Conservation (phyloP, 2,797 vertebrate genomes). For the Emydoidea blandingii region DNA sequence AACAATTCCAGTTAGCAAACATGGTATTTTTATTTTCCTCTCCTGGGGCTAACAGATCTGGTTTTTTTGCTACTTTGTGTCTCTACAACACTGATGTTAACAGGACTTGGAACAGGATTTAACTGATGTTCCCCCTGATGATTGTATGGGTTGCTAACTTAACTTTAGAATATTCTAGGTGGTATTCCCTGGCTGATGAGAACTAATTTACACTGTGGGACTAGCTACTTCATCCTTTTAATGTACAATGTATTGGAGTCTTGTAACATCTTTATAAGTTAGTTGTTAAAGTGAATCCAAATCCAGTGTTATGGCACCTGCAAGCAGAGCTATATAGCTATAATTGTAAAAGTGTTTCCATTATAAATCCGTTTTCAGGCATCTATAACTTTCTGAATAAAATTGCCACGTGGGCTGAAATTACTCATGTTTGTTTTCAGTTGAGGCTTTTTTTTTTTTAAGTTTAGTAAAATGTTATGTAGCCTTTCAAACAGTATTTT, state of each 20-base stretch:
- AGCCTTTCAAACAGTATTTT: not conserved
- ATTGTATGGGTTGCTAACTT: not conserved
- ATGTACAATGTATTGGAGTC: not conserved
- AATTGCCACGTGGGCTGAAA: not conserved
- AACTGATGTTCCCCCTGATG: not conserved
- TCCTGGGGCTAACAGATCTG: not conserved
- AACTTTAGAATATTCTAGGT: not conserved
- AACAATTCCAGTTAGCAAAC: not conserved
- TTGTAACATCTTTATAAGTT: not conserved
- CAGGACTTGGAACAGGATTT: not conserved
- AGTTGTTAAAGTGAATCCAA: not conserved
- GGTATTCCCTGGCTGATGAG: not conserved
- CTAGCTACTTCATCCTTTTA: fast-evolving
- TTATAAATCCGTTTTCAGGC: not conserved
- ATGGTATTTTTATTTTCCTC: not conserved
- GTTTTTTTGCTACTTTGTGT: not conserved
- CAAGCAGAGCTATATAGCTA: not conserved
- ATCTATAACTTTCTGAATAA: not conserved
- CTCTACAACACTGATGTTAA: not conserved
- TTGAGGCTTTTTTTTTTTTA: not conserved
- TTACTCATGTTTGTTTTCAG: not conserved
- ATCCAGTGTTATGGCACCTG: not conserved
- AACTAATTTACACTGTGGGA: not conserved
- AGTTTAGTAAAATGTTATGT: not conserved
- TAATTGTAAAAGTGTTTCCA: not conserved